Evolutionary conservation across 2,888 invertebrate genomes (phyloP), one percentile per base, ranked within the genome.

Genomic region (Hermaeophaga mercurialis): DNA sequence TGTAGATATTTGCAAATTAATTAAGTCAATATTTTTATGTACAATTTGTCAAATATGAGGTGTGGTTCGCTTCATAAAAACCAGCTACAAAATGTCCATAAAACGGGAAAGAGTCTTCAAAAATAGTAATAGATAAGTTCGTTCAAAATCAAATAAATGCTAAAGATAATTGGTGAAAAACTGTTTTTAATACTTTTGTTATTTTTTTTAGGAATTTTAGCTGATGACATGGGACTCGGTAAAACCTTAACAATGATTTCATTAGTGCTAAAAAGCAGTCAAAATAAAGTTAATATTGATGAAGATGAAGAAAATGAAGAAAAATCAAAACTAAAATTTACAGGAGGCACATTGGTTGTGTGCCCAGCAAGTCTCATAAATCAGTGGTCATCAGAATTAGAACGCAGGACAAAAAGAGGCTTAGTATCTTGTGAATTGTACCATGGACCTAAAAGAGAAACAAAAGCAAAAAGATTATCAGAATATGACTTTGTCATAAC

Each of bases 301-400:
- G 67, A 64, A 31, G 64, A 50, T 33, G 48, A 49, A 64, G 56
- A 62, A 18, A 55, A 58, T 39, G 19, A n/a, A 59, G 52, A 14
- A 15, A 50, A 12, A 3, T 53, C 38, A 41, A 36, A 36, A 41
- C 52, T 34, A 26, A 62, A 57, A 41, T 58, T 36, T 59, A 63
- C 54, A 24, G 63, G 63, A 54, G 88, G 89, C 14, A 93, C 91
- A 0, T 80, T 98, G n/a, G 88, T 98, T 0, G 85, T 98, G 1
- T 94, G 95, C 70, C 96, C 96, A 0, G 94, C 96, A 1, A 93
- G 93, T 36, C 82, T 98, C 41, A 79, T 97, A 53, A 85, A 87
- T 65, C 97, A 98, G 75, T 98, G 97, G 97, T 85, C 89, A 56
- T 80, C 77, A 9, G 96, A 96, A 77, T 85, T 95, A 6, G 73